Base-by-base conservation (phyloP, 1,140 invertebrate species). In the Caenorhabditis tropicalis region DNA sequence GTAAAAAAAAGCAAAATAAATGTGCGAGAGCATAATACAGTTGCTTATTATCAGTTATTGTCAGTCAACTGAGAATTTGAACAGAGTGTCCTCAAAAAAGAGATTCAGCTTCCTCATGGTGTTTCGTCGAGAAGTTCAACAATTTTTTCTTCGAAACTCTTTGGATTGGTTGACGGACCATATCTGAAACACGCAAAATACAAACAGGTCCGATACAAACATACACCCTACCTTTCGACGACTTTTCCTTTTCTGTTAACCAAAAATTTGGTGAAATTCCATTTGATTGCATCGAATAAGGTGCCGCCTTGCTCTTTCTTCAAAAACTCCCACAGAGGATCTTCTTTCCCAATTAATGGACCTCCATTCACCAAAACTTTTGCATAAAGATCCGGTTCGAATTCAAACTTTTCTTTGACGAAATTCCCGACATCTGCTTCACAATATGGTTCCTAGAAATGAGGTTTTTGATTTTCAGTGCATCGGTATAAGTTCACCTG, bases 231-330 rank as follows among this genome's bases (percentile, higher is more conserved):
- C 82, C 82, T 82, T 7, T 24, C 29, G 2, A 97, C 94, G 0
- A 95, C 95, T 58, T 95, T 92, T 5, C 97, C 97, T 70, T 96
- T 92, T 90, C 94, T 95, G 91, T 98, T 94, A 39, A 98, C 92
- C 46, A 98, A 93, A 91, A 98, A 99, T 91, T 98, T 98, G 4
- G 95, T 95, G 88, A 98, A 98, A 91, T 98, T 99, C 97, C 97
- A 98, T 91, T 98, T 98, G 87, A 89, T 90, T 31, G 87, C 85
- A 86, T 88, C 86, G 24, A 87, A 27, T 6, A 90, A 51, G 15
- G 90, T 91, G 36, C 92, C 92, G 79, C 87, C 85, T 86, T 92
- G 89, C 84, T 92, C 91, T 21, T 91, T 85, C 84, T 93, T 93
- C 21, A 93, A 89, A 65, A 88, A 89, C 15, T 82, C 81, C 58